Evolutionary conservation across 2,797 vertebrate genomes (phyloP), one percentile per base, ranked within the genome.

Genomic region (Chaenodraco wilsoni): DNA sequence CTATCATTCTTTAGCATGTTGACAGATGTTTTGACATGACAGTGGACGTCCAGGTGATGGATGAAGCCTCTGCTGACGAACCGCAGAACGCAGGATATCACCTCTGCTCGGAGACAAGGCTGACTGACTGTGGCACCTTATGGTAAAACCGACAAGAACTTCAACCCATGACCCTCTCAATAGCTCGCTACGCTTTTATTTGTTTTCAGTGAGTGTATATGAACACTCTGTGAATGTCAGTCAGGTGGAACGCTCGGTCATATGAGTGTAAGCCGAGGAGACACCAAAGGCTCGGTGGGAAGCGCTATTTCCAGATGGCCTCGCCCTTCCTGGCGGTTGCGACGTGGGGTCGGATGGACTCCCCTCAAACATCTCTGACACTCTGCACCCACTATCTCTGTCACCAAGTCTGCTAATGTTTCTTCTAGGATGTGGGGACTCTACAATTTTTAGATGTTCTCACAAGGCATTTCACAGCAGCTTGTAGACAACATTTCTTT

Each of bases 281-380:
- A 88, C 82, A 81, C 87, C 84, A 86, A 84, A 87, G 86, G 78
- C 82, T 86, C 40, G 67, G 69, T 78, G 77, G 59, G 82, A 78
- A 68, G 61, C 17, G 68, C 89, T 94, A 93, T 93, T 94, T 94
- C 81, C 81, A 88, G 89, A 82, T 55, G 13, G 85, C 78, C 74
- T 83, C 71, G 58, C 85, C 81, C 77, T 86, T 72, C 72, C 73
- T 52, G 59, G 69, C 27, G 56, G 81, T 86, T 82, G 83, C 21
- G 68, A 75, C 21, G 57, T 43, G 17, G 81, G 75, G 83, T 89
- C 21, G 31, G 41, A 76, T 76, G 73, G 77, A 83, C 74, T 14
- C 75, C 65, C 58, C 58, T 85, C 67, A 49, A 87, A 86, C 88
- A 88, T 88, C 74, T 79, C 59, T 85, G 82, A 84, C 86, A 76